Percentiles rank a stretch among this genome's conserved stretches.
Conservation (phyloP, 2,797 vertebrate species). For the Falco naumanni region DNA sequence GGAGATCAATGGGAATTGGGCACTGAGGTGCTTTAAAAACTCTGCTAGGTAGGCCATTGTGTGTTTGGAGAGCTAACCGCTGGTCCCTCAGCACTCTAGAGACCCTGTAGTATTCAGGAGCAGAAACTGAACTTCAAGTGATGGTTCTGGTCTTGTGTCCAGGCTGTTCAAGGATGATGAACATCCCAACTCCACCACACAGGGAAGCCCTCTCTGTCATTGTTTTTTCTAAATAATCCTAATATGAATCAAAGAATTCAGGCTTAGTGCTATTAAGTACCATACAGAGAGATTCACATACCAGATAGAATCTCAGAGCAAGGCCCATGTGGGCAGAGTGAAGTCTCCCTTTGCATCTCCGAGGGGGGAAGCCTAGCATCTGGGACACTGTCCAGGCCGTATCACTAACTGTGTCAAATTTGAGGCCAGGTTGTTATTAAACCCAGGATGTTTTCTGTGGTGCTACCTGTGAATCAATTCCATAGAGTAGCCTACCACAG, state of each 20-base stretch:
- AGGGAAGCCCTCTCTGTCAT: neutral
- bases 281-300: neutral
- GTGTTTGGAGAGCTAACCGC: neutral
- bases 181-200: neutral
- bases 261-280: neutral
- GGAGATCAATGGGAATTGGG: neutral
- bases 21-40: slow-evolving; percentile 16
- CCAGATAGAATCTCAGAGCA: neutral
- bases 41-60: neutral
- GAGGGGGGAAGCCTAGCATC: neutral
- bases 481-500: neutral
- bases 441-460: neutral
- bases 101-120: neutral
- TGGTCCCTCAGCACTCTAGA: neutral
- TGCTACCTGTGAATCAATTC: neutral
- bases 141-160: neutral
- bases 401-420: neutral
- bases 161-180: neutral
- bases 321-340: neutral
- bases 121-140: neutral
- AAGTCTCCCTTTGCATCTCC: neutral
- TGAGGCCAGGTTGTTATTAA: neutral
- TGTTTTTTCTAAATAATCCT: neutral
- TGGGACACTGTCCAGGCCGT: neutral
- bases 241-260: neutral